Percentiles rank a stretch among this genome's conserved stretches.
Conservation (phyloP, 2,113 vertebrate genomes). For the Ammodytes marinus region DNA sequence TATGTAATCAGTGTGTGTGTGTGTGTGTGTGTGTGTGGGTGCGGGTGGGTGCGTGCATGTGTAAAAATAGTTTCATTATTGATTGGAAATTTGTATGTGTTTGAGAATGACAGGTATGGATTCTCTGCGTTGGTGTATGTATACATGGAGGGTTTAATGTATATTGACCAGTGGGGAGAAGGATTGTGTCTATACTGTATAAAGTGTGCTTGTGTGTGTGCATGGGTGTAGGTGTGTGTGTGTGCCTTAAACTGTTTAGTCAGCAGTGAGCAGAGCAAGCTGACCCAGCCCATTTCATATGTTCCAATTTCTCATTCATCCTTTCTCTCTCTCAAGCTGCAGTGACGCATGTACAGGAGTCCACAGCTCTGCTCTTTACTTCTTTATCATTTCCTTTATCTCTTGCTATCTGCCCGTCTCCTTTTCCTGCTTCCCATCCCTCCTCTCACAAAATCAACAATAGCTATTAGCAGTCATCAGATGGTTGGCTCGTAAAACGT, state of each 20-base stretch:
- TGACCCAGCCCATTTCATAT: constrained; percentile 63
- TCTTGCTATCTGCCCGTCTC: background rate
- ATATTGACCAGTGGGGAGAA: constrained; percentile 4
- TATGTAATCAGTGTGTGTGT: background rate
- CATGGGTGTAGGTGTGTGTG: background rate
- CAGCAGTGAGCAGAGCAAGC: constrained; percentile 56
- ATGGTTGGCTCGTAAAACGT: background rate
- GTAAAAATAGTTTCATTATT: background rate
- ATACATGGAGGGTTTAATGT: background rate
- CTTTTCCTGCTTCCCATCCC: background rate
- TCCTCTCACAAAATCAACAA: constrained; percentile 18
- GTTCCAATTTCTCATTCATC: constrained; percentile 58
- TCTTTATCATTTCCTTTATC: constrained; percentile 15
- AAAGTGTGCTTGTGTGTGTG: background rate
- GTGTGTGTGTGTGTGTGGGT: background rate
- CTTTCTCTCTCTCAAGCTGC: constrained; percentile 21
- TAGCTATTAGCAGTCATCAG: background rate
- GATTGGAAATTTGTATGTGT: background rate
- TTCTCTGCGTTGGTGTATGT: background rate
- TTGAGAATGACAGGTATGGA: background rate
- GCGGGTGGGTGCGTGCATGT: background rate
- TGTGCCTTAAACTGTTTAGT: constrained; percentile 37
- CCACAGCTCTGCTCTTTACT: constrained; percentile 4
- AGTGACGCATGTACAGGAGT: constrained; percentile 15
- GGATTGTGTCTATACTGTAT: constrained; percentile 9